Percentiles rank a stretch among this genome's conserved stretches.
phyloP scores from a whole-genome alignment of 2,113 vertebrate genomes.

The Theristicus caerulescens region DNA sequence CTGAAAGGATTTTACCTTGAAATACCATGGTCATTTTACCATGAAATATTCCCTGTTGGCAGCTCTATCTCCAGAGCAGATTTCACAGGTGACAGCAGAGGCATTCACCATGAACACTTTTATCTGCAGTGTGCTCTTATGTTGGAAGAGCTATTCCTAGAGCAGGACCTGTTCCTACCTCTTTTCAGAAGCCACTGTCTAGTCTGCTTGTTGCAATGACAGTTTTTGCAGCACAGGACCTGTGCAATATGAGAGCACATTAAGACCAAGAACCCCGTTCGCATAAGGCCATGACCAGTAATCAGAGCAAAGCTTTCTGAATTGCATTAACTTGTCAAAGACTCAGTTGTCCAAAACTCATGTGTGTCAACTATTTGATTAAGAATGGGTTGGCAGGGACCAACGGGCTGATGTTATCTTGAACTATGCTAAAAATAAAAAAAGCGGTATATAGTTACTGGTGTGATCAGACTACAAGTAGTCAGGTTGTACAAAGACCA shows the following conservation, averaged over 20 bases:
- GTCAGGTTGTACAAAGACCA: neutral
- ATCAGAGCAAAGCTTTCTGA: neutral
- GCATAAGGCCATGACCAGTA: neutral
- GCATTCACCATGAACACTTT: neutral
- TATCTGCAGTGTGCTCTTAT: neutral
- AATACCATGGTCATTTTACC: neutral
- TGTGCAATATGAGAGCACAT: neutral
- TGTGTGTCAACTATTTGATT: neutral
- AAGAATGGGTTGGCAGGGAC: neutral
- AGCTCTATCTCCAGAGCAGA: neutral
- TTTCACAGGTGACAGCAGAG: neutral
- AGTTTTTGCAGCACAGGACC: neutral
- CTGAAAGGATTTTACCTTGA: neutral
- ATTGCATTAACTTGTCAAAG: neutral
- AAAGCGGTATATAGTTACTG: neutral
- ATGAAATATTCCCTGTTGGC: neutral
- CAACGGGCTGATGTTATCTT: neutral
- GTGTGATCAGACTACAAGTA: neutral
- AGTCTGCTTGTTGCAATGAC: neutral
- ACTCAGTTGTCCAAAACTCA: neutral
- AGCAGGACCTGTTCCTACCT: neutral
- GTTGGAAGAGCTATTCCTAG: neutral
- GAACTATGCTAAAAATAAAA: neutral
- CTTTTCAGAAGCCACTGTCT: neutral
- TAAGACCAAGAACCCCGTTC: neutral